Percentiles rank a stretch among this genome's conserved stretches.
Evolutionary conservation across 2,797 vertebrate species (phyloP).

Genomic region (Hybognathus amarus): DNA sequence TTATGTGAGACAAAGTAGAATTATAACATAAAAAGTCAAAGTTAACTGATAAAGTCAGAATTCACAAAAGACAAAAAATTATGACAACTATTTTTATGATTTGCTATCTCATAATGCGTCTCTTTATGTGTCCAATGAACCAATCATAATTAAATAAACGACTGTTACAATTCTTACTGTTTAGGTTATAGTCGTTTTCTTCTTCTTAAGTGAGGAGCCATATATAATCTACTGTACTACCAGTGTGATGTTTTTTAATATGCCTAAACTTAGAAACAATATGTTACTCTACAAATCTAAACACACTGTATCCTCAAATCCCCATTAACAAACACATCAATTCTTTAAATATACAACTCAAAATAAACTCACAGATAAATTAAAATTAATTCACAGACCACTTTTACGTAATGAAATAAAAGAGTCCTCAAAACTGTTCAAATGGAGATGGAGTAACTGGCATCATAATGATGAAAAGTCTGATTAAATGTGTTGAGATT

Average conservation of each 20-base stretch:
- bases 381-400: background rate
- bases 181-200: background rate
- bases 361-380: background rate
- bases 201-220: background rate
- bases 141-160: too few relatives aligned
- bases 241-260: background rate
- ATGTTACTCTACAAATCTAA: background rate
- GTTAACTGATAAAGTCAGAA: background rate
- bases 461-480: background rate
- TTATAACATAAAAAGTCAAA: too few relatives aligned
- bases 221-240: background rate
- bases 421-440: background rate
- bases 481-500: background rate
- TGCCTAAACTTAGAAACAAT: background rate
- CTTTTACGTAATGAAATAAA: background rate
- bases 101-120: background rate
- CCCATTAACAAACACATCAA: background rate
- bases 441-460: background rate
- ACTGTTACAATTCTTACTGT: background rate
- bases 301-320: background rate
- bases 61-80: background rate
- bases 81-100: background rate
- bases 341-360: too few relatives aligned
- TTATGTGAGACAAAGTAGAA: too few relatives aligned
- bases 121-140: too few relatives aligned